These are phyloP conservation scores for Acipenser ruthenus DNA, from an alignment of 2,797 vertebrate genomes.

Conservation along the genomic window DNA sequence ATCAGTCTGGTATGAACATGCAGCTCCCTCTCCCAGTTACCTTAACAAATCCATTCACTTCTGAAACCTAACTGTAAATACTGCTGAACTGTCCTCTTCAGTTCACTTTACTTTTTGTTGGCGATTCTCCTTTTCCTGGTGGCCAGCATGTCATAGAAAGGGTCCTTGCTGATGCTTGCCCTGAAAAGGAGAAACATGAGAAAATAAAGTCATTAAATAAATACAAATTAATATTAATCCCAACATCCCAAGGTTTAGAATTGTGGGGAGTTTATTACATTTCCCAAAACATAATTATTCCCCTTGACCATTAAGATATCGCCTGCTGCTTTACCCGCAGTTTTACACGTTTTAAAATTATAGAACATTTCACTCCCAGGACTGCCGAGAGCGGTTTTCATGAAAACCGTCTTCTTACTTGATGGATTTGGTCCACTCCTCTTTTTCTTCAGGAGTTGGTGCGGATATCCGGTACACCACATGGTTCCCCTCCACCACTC, in stretches of 20 bases:
- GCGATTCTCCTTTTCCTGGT: constrained; percentile 93
- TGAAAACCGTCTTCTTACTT: constrained; percentile 60
- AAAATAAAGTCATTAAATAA: too few relatives aligned
- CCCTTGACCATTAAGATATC: too few relatives aligned
- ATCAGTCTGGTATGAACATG: background rate
- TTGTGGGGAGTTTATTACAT: too few relatives aligned
- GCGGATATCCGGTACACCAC: constrained; percentile 96
- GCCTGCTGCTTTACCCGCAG: too few relatives aligned
- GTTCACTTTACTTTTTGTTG: constrained; percentile 76
- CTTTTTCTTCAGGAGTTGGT: constrained; percentile 89
- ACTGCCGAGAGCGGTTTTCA: too few relatives aligned
- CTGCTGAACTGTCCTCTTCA: background rate
- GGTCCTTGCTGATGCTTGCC: constrained; percentile 96
- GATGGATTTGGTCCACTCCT: constrained; percentile 98
- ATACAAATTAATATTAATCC: too few relatives aligned
- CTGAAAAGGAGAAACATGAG: constrained; percentile 41
- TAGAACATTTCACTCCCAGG: too few relatives aligned
- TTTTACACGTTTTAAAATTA: too few relatives aligned
- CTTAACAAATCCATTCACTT: background rate
- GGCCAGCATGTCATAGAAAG: constrained; percentile 97
- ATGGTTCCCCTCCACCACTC: constrained; percentile 95
- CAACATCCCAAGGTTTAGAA: too few relatives aligned
- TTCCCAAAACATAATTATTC: too few relatives aligned
- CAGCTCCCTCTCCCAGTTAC: background rate
- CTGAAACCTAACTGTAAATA: background rate